These are phyloP conservation scores for Holacanthella duospinosa DNA, from an alignment of 2,888 invertebrate genomes.

Conservation along the genomic window DNA sequence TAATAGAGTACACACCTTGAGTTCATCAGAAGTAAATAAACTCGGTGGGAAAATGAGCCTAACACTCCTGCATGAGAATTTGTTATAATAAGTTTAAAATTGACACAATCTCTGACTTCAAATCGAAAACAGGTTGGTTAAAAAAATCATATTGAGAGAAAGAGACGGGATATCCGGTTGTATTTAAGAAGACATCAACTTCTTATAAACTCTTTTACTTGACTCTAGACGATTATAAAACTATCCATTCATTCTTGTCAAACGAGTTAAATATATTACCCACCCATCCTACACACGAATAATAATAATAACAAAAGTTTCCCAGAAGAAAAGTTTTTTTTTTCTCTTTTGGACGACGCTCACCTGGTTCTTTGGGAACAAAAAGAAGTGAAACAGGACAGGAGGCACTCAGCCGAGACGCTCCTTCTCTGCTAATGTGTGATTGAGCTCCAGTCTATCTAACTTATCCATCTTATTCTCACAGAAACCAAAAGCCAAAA, in stretches of 20 bases:
- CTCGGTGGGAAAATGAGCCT: not conserved
- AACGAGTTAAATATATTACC: not conserved
- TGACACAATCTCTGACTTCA: not conserved
- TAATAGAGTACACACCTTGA: too few relatives aligned
- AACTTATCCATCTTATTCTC: too few relatives aligned
- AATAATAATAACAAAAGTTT: not conserved
- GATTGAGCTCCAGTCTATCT: too few relatives aligned
- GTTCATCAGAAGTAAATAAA: conserved; percentile 4
- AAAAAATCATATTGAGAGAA: too few relatives aligned
- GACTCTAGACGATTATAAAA: too few relatives aligned
- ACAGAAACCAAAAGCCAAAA: too few relatives aligned
- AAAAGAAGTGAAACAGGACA: too few relatives aligned
- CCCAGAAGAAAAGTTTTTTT: too few relatives aligned
- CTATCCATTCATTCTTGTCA: not conserved
- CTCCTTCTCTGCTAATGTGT: too few relatives aligned
- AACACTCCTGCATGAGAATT: conserved; percentile 4
- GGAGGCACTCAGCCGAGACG: too few relatives aligned
- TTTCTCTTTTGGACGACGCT: not conserved
- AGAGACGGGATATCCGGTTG: conserved; percentile 3
- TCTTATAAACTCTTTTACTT: too few relatives aligned
- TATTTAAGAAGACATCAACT: conserved; percentile 3
- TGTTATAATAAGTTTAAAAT: not conserved
- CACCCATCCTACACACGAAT: too few relatives aligned
- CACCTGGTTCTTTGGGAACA: not conserved
- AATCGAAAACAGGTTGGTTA: not conserved